Base-by-base conservation (phyloP, 1,140 invertebrate genomes). In the Lineus longissimus region DNA sequence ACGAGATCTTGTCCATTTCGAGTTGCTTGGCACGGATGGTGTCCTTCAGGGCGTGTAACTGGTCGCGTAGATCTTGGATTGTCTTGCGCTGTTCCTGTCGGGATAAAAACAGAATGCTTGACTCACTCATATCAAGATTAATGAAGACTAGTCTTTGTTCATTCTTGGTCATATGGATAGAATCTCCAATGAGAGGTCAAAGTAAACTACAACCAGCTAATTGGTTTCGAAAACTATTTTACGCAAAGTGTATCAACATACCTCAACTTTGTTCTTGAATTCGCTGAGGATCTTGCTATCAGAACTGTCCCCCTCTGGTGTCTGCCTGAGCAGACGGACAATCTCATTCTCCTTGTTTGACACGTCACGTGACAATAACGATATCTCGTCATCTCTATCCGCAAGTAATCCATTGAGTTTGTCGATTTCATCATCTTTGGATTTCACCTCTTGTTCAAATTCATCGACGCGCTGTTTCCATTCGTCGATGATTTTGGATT, bases 381-480 rank as follows among this genome's bases (percentile, higher is more conserved):
- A 27, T 4, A 51, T 51, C n/a, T 51, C 47, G n/a, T 19, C 25
- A 4, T 51, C 47, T 9, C n/a, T 19, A n/a, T 51, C n/a, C n/a
- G n/a, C 4, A 9, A 51, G 4, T n/a, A n/a, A 27, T 7, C n/a
- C n/a, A 9, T 51, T 51, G 19, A 23, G 47, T 51, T 51, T n/a
- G n/a, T n/a, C 47, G 47, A 51, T 23, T n/a, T 51, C n/a, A n/a
- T 4, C n/a, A 9, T 51, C 25, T n/a, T 23, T 19, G 19, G n/a
- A 4, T n/a, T 51, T 51, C 6, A 51, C n/a, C 47, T 51, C 19
- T n/a, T 36, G 4, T 11, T 23, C 30, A 0, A 60, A 17, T 43
- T 41, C 31, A 22, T 60, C 58, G 2, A 41, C 41, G 9, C 43
- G 23, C 36, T 60, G 58, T n/a, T 60, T 30, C 58, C 36, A 36